Evolutionary conservation across 2,113 vertebrate species (phyloP).

Genomic region (Barbus barbus): DNA sequence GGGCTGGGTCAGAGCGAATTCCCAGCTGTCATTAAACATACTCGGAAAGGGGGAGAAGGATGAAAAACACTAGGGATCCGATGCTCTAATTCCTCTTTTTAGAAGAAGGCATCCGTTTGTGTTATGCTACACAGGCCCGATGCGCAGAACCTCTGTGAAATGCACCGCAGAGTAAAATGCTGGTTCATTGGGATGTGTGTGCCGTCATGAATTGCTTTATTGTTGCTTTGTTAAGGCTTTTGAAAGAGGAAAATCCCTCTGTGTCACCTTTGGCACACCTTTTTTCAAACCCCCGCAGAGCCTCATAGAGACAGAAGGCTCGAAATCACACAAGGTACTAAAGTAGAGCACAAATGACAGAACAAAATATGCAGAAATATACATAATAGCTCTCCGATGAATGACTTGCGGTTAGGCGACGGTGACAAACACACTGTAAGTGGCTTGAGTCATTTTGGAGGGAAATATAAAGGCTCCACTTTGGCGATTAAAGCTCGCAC

Average conservation of each 20-base stretch:
- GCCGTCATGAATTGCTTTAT: slow-evolving; percentile 34
- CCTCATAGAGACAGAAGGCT: neutral
- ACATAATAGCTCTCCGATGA: slow-evolving; percentile 59
- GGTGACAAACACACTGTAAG: slow-evolving; percentile 62
- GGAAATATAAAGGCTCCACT: slow-evolving; percentile 50
- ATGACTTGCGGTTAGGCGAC: slow-evolving; percentile 64
- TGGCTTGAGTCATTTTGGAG: slow-evolving; percentile 47
- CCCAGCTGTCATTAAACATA: slow-evolving; percentile 74
- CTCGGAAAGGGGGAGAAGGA: slow-evolving; percentile 58
- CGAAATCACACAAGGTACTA: neutral
- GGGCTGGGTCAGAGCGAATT: slow-evolving; percentile 61
- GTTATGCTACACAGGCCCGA: neutral
- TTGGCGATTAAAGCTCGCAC: slow-evolving; percentile 48
- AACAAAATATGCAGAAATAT: slow-evolving; percentile 21
- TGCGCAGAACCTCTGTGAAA: slow-evolving; percentile 45
- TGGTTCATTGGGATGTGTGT: slow-evolving; percentile 29
- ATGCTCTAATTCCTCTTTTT: slow-evolving; percentile 66
- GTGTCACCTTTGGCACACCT: slow-evolving; percentile 35
- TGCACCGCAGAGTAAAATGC: slow-evolving; percentile 50
- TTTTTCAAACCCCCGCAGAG: neutral
- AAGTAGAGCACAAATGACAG: slow-evolving; percentile 2
- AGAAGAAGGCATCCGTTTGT: slow-evolving; percentile 55
- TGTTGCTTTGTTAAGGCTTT: slow-evolving; percentile 30
- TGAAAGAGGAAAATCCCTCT: slow-evolving; percentile 41
- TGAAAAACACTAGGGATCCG: slow-evolving; percentile 56